Conservation (phyloP, 2,113 vertebrate species). For the Ptyas mucosa region DNA sequence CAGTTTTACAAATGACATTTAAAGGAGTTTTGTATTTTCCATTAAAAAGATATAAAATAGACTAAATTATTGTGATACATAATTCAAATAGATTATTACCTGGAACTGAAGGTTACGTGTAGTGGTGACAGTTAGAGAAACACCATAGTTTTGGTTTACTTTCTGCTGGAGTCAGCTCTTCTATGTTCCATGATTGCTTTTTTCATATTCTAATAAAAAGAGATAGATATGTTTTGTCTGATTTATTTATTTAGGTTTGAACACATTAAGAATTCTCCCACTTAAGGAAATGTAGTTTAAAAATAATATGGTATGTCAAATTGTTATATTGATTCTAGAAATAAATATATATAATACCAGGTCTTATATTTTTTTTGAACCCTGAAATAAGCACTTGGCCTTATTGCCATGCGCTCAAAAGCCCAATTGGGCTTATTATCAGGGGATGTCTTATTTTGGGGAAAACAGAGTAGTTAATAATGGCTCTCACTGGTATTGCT, state of each 20-base stretch:
- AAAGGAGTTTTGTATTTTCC: not conserved
- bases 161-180: not conserved
- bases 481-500: not conserved
- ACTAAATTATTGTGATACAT: not conserved
- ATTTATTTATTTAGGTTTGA: not conserved
- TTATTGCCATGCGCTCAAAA: too few relatives aligned
- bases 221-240: not conserved
- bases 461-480: not conserved
- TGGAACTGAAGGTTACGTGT: not conserved
- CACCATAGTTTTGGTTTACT: not conserved
- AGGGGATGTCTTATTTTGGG: too few relatives aligned
- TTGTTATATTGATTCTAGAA: not conserved
- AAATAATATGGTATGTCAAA: not conserved
- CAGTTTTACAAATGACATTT: not conserved
- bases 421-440: too few relatives aligned
- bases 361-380: too few relatives aligned
- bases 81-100: not conserved
- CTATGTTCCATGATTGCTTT: not conserved
- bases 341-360: not conserved
- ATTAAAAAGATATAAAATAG: not conserved
- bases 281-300: not conserved
- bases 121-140: not conserved
- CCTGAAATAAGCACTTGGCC: too few relatives aligned
- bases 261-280: not conserved
- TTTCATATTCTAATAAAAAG: not conserved